Evolutionary conservation across 2,113 vertebrate genomes (phyloP), one percentile per base, ranked within the genome.

Genomic region (Agelaius phoeniceus): DNA sequence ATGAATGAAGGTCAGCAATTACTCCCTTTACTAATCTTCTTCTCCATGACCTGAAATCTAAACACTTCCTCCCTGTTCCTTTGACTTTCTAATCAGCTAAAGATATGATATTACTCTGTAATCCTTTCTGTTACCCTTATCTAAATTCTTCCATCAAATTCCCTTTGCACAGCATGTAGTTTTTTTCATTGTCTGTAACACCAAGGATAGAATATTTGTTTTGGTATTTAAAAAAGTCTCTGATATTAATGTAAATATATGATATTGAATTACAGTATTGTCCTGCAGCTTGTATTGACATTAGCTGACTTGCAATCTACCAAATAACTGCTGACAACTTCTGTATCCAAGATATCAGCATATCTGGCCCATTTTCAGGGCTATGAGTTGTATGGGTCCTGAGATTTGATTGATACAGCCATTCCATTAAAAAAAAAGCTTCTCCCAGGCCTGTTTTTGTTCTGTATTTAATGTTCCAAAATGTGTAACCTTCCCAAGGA

Each of bases 61-160:
- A 80, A 71, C 62, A 35, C 12, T 17, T 92, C 79, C 28, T 48
- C 58, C 23, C 30, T 75, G 43, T 87, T 87, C 61, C 85, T 94
- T 74, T 80, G 59, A 59, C 59, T 84, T 96, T 79, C 24, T 87
- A 73, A 77, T 89, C 35, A 89, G 28, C 74, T 82, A 89, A 82
- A 89, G 33, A 69, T 94, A 93, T 27, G 19, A 20, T 87, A 77
- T 90, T 94, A 37, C 31, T 62, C 59, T 49, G 46, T 96, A 87
- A 94, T 96, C 63, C 81, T 83, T 91, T 78, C 67, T 91, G 7
- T 94, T 94, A 72, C 66, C 72, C 13, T 76, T 95, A 92, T 91
- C 67, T 89, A 31, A 24, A 13, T 81, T 91, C 57, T 93, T 95
- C 83, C 48, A 67, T 84, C 73, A 68, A 15, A 17, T 93, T 90